Evolutionary conservation across 1,140 invertebrate species (phyloP), one percentile per base, ranked within the genome.

Genomic region (Frieseomelitta varia): DNA sequence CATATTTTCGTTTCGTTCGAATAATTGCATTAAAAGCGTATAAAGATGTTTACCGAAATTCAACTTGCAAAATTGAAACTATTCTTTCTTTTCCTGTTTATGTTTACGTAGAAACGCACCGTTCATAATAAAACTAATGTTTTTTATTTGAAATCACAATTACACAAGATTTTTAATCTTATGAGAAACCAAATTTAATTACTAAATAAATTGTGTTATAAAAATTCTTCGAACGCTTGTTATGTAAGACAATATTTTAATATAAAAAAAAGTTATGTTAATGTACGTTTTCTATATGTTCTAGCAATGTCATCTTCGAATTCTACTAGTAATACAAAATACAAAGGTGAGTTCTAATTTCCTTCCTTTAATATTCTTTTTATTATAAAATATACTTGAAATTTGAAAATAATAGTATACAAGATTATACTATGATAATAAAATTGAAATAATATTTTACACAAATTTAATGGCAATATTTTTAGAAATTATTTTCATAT

Each of bases 341-440:
- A 94, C 78, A 94, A 93, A 92, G 93, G 94, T 94, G 90, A 92
- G 63, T 78, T 27, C 55, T 79, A 53, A n/a, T 76, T n/a, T 71
- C 47, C 27, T 1, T 4, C 30, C 10, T 30, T 30, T 17, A 10
- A 47, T 47, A 47, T 8, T 63, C 6, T 17, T 4, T 34, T 67
- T 30, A 11, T 19, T 8, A 12, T 17, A 11, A 67, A 67, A 34
- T 34, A 10, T 39, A 39, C 24, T 39, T 39, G n/a, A n/a, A n/a
- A 4, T 12, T 39, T 14, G 27, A n/a, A 24, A 14, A 61, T 12
- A 24, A 24, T 58, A 58, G 56, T 61, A 34, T 12, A 11, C 12
- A 11, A 19, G 10, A 67, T n/a, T n/a, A n/a, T 4, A 4, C 8
- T 30, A 34, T 6, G 30, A 30, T 4, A 34, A 21, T 8, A 34